These are phyloP conservation scores for Epinephelus lanceolatus DNA, from an alignment of 2,113 vertebrate species.

Conservation along the genomic window DNA sequence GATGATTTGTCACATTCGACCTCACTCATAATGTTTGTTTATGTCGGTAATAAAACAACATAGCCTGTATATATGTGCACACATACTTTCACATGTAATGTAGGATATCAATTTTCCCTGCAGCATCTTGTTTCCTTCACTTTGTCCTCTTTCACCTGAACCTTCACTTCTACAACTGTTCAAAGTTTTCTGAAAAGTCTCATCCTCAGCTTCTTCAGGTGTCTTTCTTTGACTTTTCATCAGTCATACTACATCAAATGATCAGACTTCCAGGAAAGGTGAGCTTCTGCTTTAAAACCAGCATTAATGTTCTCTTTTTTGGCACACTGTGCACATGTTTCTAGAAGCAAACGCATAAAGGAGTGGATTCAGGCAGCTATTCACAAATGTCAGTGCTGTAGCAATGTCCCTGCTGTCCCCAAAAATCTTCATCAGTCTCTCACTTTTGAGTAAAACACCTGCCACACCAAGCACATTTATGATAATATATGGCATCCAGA, in stretches of 20 bases:
- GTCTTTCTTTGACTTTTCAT: not conserved
- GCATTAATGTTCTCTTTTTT: not conserved
- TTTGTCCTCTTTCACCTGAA: not conserved
- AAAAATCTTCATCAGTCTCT: not conserved
- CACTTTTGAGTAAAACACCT: not conserved
- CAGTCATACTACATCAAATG: not conserved
- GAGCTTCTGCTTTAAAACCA: too few relatives aligned
- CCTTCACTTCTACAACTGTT: too few relatives aligned
- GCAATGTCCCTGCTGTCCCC: not conserved
- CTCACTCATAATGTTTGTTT: too few relatives aligned
- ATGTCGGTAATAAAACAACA: too few relatives aligned
- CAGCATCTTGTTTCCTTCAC: not conserved
- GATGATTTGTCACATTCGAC: too few relatives aligned
- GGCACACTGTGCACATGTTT: not conserved
- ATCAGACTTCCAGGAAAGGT: too few relatives aligned
- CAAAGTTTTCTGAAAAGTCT: too few relatives aligned
- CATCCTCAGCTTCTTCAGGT: too few relatives aligned
- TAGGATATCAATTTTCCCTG: too few relatives aligned
- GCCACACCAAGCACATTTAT: slow-evolving; percentile 25
- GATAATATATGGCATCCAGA: too few relatives aligned
- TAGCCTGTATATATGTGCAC: too few relatives aligned
- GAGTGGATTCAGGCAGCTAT: not conserved
- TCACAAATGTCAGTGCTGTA: slow-evolving; percentile 40
- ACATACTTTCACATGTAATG: too few relatives aligned
- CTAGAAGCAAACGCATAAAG: not conserved